Evolutionary conservation across 2,888 invertebrate species (phyloP).

Genomic region (Hesperia comma): DNA sequence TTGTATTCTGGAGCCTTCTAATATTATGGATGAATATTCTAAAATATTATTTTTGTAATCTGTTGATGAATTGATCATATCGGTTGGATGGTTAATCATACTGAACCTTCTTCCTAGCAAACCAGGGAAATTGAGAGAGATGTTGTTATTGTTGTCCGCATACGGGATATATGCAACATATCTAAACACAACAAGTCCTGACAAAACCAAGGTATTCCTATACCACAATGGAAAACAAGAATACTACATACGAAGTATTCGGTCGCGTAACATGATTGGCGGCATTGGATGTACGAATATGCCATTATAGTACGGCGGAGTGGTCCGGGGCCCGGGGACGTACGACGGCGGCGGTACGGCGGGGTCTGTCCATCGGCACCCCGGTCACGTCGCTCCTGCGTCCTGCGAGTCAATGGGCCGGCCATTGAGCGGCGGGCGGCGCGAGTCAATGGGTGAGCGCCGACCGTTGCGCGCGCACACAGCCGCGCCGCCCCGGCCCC

Average conservation of each 20-base stretch:
- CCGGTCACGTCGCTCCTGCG: slow-evolving; percentile 15
- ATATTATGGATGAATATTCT: too few species aligned
- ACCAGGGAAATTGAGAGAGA: too few species aligned
- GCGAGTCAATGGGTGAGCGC: slow-evolving; percentile 53
- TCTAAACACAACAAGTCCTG: too few species aligned
- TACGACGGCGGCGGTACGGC: background rate
- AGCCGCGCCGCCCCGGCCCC: slow-evolving; percentile 39
- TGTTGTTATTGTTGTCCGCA: too few species aligned
- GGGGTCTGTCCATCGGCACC: background rate
- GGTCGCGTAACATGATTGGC: background rate
- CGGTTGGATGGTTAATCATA: too few species aligned
- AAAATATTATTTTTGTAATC: too few species aligned
- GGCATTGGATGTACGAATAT: slow-evolving; percentile 1
- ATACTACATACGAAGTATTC: background rate
- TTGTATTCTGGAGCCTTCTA: too few species aligned
- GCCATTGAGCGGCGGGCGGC: slow-evolving; percentile 51
- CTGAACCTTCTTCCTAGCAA: too few species aligned
- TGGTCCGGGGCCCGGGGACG: background rate
- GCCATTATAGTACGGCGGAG: background rate
- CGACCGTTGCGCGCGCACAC: slow-evolving; percentile 42
- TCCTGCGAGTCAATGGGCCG: slow-evolving; percentile 40
- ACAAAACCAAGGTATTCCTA: too few species aligned
- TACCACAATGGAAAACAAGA: too few species aligned
- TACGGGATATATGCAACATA: too few species aligned
- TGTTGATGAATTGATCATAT: too few species aligned